Evolutionary conservation across 2,888 invertebrate species (phyloP), one percentile per base, ranked within the genome.

Genomic region (Euphydryas editha): DNA sequence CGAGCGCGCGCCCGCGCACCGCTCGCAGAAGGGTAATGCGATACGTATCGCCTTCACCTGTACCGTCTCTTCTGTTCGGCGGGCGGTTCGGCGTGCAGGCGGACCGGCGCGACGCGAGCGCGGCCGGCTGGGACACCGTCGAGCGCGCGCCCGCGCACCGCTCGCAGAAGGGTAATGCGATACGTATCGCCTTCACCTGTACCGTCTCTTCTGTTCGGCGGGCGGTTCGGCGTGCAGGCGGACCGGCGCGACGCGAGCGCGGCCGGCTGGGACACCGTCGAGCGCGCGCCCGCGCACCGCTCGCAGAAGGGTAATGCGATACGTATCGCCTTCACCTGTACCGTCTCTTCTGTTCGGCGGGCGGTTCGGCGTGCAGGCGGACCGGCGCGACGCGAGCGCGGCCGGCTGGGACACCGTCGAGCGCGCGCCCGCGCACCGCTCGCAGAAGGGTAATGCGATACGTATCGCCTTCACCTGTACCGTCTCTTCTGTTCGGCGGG

Each of bases 361-460:
- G 1, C 97, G 97, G 88, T 98, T 94, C 85, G 98, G 98, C 0
- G 95, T 98, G 0, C 96, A 97, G 86, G 90, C 93, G 0, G 97
- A 97, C 85, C 87, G 96, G 30, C 95, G 95, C 78, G 98, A 98
- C 85, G 96, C 95, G 65, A 95, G 95, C 1, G 98, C 98, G 0
- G 93, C 97, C 0, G 98, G 98, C 51, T 98, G 97, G 96, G 98
- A 98, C 84, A 96, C 98, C 81, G 92, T 95, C 46, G 97, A 97
- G 80, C 95, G 96, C 76, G 90, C 96, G 0, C 95, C 95, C 62
- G 95, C 97, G 78, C 98, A 98, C 78, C 95, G 96, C 78, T 97
- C 97, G 20, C 98, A 98, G 86, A 96, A 94, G 90, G 96, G 96
- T 96, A 73, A 10, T 39, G 3, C 39, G 11, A 8, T 15, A 0